These are phyloP conservation scores for Tetragonisca angustula DNA, from an alignment of 2,888 invertebrate species.

Conservation along the genomic window DNA sequence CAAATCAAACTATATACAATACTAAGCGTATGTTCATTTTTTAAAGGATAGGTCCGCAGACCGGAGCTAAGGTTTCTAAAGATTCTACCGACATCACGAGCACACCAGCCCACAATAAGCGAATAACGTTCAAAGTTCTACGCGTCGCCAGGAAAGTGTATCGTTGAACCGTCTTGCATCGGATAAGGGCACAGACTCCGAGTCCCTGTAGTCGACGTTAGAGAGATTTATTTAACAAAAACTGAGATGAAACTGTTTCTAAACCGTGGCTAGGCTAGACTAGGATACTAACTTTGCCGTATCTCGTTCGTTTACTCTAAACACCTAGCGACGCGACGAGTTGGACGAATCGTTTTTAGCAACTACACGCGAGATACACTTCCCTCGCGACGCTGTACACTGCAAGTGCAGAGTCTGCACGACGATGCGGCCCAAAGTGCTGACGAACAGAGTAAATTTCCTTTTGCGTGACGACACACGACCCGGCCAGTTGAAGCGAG, in stretches of 20 bases:
- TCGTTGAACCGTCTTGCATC: constrained; percentile 18
- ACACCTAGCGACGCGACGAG: background rate
- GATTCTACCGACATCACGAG: constrained; percentile 43
- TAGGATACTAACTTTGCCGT: background rate
- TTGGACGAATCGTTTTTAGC: background rate
- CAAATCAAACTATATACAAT: constrained; percentile 62
- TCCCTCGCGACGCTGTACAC: constrained; percentile 10
- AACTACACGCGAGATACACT: background rate
- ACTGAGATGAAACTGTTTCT: background rate
- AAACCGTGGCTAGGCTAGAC: background rate
- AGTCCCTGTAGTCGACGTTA: background rate
- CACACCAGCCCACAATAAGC: constrained; percentile 35
- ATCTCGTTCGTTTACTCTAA: background rate
- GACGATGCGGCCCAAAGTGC: background rate
- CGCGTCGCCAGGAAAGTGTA: constrained; percentile 40
- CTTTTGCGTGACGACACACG: constrained; percentile 8
- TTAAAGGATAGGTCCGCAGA: constrained; percentile 51
- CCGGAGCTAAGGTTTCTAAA: constrained; percentile 43
- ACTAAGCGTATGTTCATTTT: constrained; percentile 54
- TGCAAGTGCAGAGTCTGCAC: constrained; percentile 7
- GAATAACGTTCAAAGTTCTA: constrained; percentile 40
- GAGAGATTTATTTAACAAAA: background rate
- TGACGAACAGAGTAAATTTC: constrained; percentile 8
- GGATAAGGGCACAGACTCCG: no score
- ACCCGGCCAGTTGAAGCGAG: constrained; percentile 14